These are phyloP conservation scores for Anolis sagrei DNA, from an alignment of 2,113 vertebrate species.

Conservation along the genomic window DNA sequence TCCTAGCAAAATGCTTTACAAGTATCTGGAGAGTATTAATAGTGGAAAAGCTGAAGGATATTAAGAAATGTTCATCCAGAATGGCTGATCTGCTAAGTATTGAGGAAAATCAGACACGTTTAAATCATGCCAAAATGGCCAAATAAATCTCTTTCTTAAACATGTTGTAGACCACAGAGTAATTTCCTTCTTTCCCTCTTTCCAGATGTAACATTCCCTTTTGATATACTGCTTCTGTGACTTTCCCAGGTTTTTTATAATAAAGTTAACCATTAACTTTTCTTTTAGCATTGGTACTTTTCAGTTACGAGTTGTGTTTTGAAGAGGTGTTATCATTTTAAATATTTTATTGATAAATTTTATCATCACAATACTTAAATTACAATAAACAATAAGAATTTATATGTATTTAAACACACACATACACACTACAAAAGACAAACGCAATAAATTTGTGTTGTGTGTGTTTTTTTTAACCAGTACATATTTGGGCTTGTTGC, in stretches of 20 bases:
- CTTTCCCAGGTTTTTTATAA: not conserved
- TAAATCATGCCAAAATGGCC: not conserved
- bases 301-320: not conserved
- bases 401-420: no score
- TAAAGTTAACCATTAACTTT: not conserved
- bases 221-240: not conserved
- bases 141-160: not conserved
- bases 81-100: not conserved
- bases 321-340: not conserved
- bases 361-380: no score
- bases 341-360: no score
- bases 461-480: not conserved
- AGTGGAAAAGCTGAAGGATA: not conserved
- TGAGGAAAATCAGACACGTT: not conserved
- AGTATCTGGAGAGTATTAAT: constrained; percentile 8
- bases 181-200: not conserved
- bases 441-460: no score
- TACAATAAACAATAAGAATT: no score
- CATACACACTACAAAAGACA: no score
- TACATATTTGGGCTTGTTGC: not conserved
- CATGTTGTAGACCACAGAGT: not conserved
- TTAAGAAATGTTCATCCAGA: not conserved
- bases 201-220: not conserved
- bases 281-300: not conserved
- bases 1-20: not conserved